Evolutionary conservation across 2,888 invertebrate species (phyloP).

Genomic region (Chaetoderma sp.): DNA sequence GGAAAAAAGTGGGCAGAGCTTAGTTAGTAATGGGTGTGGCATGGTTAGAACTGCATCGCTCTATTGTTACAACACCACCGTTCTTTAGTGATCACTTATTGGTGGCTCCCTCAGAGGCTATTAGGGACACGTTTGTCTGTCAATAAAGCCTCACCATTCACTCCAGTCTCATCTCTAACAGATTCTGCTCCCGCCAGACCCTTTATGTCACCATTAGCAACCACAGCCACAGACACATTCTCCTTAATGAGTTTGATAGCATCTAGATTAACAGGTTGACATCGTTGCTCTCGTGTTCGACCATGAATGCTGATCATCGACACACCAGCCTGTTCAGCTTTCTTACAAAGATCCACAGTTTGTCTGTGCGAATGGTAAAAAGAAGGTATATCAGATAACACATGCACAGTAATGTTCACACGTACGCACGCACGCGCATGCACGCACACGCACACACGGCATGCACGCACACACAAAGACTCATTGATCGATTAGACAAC

Average conservation of each 20-base stretch:
- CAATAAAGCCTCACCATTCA: conserved; percentile 75
- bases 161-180: conserved; percentile 78
- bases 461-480: too few relatives aligned
- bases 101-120: too few relatives aligned
- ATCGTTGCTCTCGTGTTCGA: conserved; percentile 85
- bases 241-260: conserved; percentile 81
- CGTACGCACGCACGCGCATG: too few relatives aligned
- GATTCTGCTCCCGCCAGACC: conserved; percentile 79
- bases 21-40: too few relatives aligned
- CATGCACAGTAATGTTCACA: too few relatives aligned
- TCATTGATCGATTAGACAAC: too few relatives aligned
- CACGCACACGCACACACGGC: too few relatives aligned
- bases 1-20: too few relatives aligned
- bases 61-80: too few relatives aligned
- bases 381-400: background rate
- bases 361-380: conserved; percentile 54
- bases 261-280: conserved; percentile 77
- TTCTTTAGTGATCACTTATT: too few relatives aligned
- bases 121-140: too few relatives aligned
- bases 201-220: conserved; percentile 93
- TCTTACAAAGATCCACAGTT: conserved; percentile 84
- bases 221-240: conserved; percentile 82
- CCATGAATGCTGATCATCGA: conserved; percentile 93
- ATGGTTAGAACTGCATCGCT: too few relatives aligned
- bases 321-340: conserved; percentile 86